A percentile compares a stretch with the other conserved stretches of the same genome.
Evolutionary conservation across 2,888 invertebrate species (phyloP).

Genomic region (Margaritifera margaritifera): DNA sequence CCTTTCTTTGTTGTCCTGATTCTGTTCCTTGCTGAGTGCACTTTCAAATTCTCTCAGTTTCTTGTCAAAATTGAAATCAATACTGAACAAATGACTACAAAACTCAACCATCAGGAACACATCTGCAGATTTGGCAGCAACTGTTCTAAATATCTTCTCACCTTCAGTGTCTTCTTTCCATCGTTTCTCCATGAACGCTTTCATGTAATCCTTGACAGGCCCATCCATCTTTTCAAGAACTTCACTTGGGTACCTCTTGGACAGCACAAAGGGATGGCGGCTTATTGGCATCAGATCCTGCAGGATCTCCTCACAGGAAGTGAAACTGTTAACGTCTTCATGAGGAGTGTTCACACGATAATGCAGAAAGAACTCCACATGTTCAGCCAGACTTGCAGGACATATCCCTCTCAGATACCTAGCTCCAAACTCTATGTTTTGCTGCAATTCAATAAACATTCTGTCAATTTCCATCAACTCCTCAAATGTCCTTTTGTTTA

Average conservation of each 20-base stretch:
- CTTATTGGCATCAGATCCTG: conserved; percentile 27
- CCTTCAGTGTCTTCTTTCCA: conserved; percentile 9
- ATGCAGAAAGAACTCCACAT: conserved; percentile 5
- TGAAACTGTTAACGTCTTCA: neutral
- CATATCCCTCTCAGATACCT: conserved; percentile 4
- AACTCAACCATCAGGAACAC: conserved; percentile 21
- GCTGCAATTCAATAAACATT: conserved; percentile 28
- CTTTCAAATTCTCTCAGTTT: conserved; percentile 3
- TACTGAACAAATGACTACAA: conserved; percentile 25
- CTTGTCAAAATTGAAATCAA: conserved; percentile 16
- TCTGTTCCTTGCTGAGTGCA: conserved; percentile 9
- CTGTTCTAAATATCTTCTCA: conserved; percentile 9
- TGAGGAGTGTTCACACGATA: neutral
- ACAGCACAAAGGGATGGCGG: conserved; percentile 19
- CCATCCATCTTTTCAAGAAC: conserved; percentile 7
- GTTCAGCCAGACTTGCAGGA: conserved; percentile 1
- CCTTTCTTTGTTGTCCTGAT: neutral
- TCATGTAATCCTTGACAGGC: conserved; percentile 11
- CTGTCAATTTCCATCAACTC: conserved; percentile 11
- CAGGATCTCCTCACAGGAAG: neutral
- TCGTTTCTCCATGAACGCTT: conserved; percentile 10
- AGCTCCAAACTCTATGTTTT: conserved; percentile 25
- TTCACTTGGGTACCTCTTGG: conserved; percentile 10
- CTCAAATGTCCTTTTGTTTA: too few relatives aligned
- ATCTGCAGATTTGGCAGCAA: conserved; percentile 19